Percentiles rank a stretch among this genome's conserved stretches.
phyloP scores from a whole-genome alignment of 2,888 invertebrate species.

The Rhingia campestris region DNA sequence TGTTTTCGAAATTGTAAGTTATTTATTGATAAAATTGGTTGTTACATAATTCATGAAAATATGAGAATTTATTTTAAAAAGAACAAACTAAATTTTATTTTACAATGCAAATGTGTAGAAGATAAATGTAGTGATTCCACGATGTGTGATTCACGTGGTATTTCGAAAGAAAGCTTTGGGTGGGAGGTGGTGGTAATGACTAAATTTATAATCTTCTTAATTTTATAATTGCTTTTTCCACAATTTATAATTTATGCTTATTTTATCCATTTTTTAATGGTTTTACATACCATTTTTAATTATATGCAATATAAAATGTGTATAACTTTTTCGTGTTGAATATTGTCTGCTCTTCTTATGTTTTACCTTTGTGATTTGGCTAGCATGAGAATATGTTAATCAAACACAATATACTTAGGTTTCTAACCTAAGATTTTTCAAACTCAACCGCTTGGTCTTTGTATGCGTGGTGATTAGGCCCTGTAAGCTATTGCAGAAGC shows the following conservation, averaged over 20 bases:
- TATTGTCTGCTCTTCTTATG: too few relatives aligned
- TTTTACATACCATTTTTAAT: too few relatives aligned
- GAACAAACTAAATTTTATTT: conserved; percentile 65
- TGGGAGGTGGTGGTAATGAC: conserved; percentile 40
- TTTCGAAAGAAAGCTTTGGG: conserved; percentile 12
- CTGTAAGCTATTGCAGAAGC: too few relatives aligned
- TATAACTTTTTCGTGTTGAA: too few relatives aligned
- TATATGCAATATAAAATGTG: too few relatives aligned
- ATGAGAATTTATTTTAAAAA: conserved; percentile 60
- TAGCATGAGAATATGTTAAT: too few relatives aligned
- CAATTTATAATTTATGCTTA: conserved; percentile 18
- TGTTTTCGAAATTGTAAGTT: conserved; percentile 63
- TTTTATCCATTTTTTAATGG: background rate
- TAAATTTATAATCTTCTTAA: conserved; percentile 4
- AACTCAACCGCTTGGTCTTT: too few relatives aligned
- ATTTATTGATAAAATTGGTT: conserved; percentile 65
- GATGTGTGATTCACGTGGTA: background rate
- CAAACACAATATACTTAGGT: too few relatives aligned
- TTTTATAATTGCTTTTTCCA: background rate
- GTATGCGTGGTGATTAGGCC: too few relatives aligned
- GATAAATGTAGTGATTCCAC: conserved; percentile 2
- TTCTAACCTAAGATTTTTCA: too few relatives aligned
- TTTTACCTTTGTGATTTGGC: too few relatives aligned
- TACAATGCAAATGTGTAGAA: background rate
- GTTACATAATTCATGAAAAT: conserved; percentile 63